These are phyloP conservation scores for Toxostoma redivivum DNA, from an alignment of 2,113 vertebrate genomes.

Conservation along the genomic window DNA sequence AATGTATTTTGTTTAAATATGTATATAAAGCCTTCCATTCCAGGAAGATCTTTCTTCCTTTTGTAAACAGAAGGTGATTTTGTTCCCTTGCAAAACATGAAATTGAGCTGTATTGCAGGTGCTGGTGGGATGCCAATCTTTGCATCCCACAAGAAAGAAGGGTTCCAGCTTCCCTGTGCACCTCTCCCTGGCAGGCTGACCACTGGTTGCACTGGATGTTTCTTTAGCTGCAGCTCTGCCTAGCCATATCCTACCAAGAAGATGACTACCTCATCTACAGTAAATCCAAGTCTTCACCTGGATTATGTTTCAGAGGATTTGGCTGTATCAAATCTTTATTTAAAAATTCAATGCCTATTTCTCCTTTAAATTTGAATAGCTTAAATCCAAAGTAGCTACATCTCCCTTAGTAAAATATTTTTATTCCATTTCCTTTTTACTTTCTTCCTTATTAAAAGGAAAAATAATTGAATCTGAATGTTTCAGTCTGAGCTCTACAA, in stretches of 20 bases:
- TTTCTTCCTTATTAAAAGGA: not conserved
- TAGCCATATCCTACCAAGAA: not conserved
- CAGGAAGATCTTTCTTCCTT: not conserved
- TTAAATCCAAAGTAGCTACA: not conserved
- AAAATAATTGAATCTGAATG: not conserved
- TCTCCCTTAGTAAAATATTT: not conserved
- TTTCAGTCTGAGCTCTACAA: not conserved
- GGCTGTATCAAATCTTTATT: not conserved
- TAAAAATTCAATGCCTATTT: not conserved
- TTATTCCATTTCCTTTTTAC: not conserved
- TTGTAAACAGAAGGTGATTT: not conserved
- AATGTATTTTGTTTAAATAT: too few relatives aligned
- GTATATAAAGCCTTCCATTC: not conserved
- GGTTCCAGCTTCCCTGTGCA: not conserved
- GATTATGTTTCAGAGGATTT: not conserved
- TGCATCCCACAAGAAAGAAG: not conserved
- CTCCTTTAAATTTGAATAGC: not conserved
- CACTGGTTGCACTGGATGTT: fast-evolving
- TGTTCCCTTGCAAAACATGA: not conserved
- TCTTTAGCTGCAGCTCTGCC: not conserved
- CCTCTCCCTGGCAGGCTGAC: fast-evolving
- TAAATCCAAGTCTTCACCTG: not conserved
- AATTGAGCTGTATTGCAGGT: fast-evolving
- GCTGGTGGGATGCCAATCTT: not conserved
- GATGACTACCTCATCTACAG: fast-evolving